phyloP scores from a whole-genome alignment of 2,797 vertebrate genomes.

The Fratercula arctica region DNA sequence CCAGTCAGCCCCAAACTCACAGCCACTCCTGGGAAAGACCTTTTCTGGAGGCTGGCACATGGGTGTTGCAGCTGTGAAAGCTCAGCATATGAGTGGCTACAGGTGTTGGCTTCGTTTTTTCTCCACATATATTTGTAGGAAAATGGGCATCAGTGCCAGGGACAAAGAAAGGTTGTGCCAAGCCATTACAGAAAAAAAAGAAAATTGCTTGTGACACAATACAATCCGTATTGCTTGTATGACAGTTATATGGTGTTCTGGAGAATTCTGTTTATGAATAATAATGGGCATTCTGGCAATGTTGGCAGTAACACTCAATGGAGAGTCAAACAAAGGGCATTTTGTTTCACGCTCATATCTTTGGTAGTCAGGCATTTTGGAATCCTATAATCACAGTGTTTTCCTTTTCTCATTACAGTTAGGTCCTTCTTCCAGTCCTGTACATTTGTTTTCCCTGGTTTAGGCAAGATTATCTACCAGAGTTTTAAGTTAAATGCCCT shows the following conservation, averaged over 20 bases:
- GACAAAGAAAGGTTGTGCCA: conserved; percentile 34
- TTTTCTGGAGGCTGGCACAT: conserved; percentile 19
- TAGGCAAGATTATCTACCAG: conserved; percentile 4
- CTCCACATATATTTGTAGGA: conserved; percentile 3
- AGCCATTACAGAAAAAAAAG: neutral
- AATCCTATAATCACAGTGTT: conserved; percentile 2
- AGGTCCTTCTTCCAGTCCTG: neutral
- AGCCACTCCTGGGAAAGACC: conserved; percentile 11
- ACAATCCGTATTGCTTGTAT: conserved; percentile 15
- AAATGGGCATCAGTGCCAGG: conserved; percentile 7
- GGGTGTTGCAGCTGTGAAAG: conserved; percentile 49
- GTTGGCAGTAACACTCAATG: neutral
- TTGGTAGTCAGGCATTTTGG: conserved; percentile 52
- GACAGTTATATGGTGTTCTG: conserved; percentile 54
- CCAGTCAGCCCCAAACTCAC: neutral
- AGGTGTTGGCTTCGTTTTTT: conserved; percentile 6
- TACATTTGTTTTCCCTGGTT: neutral
- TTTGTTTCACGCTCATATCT: conserved; percentile 39
- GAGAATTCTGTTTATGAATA: conserved; percentile 58
- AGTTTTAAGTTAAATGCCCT: neutral
- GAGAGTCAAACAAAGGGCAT: conserved; percentile 53
- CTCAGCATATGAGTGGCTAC: conserved; percentile 24
- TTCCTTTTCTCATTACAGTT: conserved; percentile 14
- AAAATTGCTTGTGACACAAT: conserved; percentile 25
- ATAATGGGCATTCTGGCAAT: conserved; percentile 12